Base-by-base conservation (phyloP, 2,113 vertebrate genomes). In the Uropsilus gracilis region DNA sequence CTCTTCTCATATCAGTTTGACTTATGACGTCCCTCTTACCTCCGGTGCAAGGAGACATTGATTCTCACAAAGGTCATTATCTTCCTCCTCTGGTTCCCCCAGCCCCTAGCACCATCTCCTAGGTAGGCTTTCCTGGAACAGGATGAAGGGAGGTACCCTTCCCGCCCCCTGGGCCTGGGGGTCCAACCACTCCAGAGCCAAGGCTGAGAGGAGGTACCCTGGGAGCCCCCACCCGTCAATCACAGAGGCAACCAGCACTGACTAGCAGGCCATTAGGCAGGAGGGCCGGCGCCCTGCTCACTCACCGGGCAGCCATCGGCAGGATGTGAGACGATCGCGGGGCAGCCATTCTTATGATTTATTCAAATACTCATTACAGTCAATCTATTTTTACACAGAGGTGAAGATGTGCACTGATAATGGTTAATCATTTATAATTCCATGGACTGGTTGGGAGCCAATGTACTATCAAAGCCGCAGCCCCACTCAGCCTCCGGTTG, bases 341-440 rank as follows among this genome's bases (percentile, higher is more conserved):
- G 96, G 94, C 50, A 55, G 94, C 97, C 90, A 95, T 96, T 97
- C 96, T 97, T 97, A 97, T 97, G 97, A 98, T 97, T 98, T 97
- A 98, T 97, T 97, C 97, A 98, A 95, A 97, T 92, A 78, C 94
- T 97, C 97, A 98, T 96, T 97, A 95, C 95, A 97, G 97, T 94
- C 95, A 77, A 96, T 98, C 97, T 98, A 97, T 98, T 98, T 98
- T 97, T 97, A 97, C 95, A 97, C 93, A 89, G 96, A 97, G 97
- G 97, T 95, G 95, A 97, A 90, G 96, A 97, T 96, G 93, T 95
- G 94, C 13, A 0, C 97, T 95, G 94, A 97, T 97, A 96, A 95
- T 72, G 71, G 96, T 98, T 97, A 97, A 98, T 97, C 97, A 97
- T 97, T 97, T 98, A 96, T 97, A 97, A 97, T 97, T 94, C 93